Base-by-base conservation (phyloP, 2,888 invertebrate species). In the Ichneumoninae sp. region DNA sequence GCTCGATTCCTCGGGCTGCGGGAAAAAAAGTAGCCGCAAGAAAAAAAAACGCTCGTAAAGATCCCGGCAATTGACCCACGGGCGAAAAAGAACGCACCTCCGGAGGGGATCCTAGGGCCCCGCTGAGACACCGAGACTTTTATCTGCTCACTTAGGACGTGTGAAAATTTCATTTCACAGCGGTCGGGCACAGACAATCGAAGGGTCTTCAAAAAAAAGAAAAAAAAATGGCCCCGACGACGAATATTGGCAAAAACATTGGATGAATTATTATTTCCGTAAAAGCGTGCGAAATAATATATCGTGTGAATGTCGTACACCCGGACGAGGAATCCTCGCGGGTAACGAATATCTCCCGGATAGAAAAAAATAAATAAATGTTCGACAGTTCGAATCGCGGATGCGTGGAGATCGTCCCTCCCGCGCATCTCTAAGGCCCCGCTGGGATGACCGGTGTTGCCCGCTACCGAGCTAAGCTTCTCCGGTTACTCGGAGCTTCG, bases 101-200 rank as follows among this genome's bases (percentile, higher is more conserved):
- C 40, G 44, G 79, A 85, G 85, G 85, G 85, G 52, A 50, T 40
- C 40, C 33, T 22, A 57, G 47, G 54, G 54, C 47, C 60, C 52
- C 26, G 36, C 66, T 47, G 22, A n/a, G 44, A 63, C 8, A 73
- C 63, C 60, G 6, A 50, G 63, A 79, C 70, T 66, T 82, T 75
- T 79, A 81, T 76, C 76, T 65, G 63, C 50, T 68, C 78, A 70
- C 75, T 87, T 86, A 82, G 87, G 88, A 89, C 91, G 90, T 89
- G 89, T 90, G 91, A 91, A 91, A 91, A 89, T 89, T 88, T 85
- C 88, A 91, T 92, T 92, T 92, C 91, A 90, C 92, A 90, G 90
- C 89, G 90, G 87, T 86, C 85, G 89, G 85, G 88, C 89, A 90
- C 86, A 89, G 88, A 92, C 90, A 91, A 91, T 90, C 83, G 85